Base-by-base conservation (phyloP, 2,113 vertebrate species). In the Oxyura jamaicensis region DNA sequence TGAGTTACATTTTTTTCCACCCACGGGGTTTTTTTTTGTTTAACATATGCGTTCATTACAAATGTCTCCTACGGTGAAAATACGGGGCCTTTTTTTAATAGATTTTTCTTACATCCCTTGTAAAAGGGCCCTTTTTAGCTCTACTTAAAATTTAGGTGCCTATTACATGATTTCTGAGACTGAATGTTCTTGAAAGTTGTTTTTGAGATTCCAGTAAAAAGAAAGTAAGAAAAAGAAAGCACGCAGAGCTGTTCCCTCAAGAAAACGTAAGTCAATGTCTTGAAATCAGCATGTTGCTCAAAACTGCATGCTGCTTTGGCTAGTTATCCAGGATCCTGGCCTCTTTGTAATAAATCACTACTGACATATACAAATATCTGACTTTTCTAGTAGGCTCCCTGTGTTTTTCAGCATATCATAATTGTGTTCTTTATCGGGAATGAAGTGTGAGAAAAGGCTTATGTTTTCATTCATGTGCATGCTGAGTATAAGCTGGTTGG, bases 21-120 rank as follows among this genome's bases (percentile, higher is more conserved):
- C 6, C 31, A 25, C 19, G 21, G 28, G 11, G 17, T 62, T 2
- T 22, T 11, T n/a, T n/a, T 3, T 62, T 22, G 42, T 87, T 90
- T 55, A 59, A 39, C 6, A 1, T 42, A 15, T 4, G 16, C 76
- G 6, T 36, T 66, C 36, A 73, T 83, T 58, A 41, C 55, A 58
- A 33, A 66, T 35, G 11, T 36, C 44, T 91, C 82, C 55, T 86
- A 25, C 31, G 46, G 59, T 88, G 87, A 93, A 94, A 96, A 91
- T 69, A 20, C 0, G 2, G 59, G 59, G 22, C 13, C 35, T 36
- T 85, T 91, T 91, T 55, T 22, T 73, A 39, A 50, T 66, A 5
- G 21, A 23, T 85, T 89, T 89, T 91, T 84, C 44, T 69, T n/a
- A 36, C 21, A 69, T 79, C 5, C 53, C 2, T 1, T 83, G n/a